Base-by-base conservation (phyloP, 2,797 vertebrate species). In the Erpetoichthys calabaricus region DNA sequence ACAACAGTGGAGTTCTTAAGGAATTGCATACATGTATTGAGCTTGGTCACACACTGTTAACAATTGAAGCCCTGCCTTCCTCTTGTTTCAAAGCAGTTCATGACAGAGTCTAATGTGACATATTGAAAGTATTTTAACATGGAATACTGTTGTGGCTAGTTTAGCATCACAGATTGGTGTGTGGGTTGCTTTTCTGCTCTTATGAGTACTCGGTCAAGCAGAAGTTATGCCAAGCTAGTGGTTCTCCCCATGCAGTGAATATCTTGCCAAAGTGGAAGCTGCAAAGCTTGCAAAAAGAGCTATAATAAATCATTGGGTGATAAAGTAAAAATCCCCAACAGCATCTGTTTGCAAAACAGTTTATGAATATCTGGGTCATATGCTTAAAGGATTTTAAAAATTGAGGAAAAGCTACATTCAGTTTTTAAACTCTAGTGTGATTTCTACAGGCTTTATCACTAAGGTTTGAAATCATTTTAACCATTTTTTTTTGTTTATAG, bases 321-420 rank as follows among this genome's bases (percentile, higher is more conserved):
- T 50, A 57, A 64, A 58, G 51, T 51, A 44, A 9, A 59, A 56
- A 55, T 56, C 59, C 54, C 47, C 60, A 59, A 58, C 59, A 53
- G 53, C 59, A 56, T 59, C 7, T 57, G 55, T 59, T 59, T 64
- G 60, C 55, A 51, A 57, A 66, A 51, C 55, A 55, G 60, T 66
- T 68, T 59, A 61, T 62, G 56, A 45, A 59, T 56, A 63, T 53
- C 56, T 62, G 57, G 59, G 66, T 63, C 61, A 57, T 57, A 59
- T 59, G 55, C 59, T 59, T 57, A 41, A 57, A 57, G 63, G 57
- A 55, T 56, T 10, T 45, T 55, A 44, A 6, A 25, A 43, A 5
- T 9, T 5, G 8, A 45, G 53, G 42, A 42, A 25, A 45, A 45
- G 41, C 45, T 60, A 2, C 47, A 55, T 25, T 49, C 59, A 25